Conservation (phyloP, 2,888 invertebrate species). For the Tinea semifulvella region DNA sequence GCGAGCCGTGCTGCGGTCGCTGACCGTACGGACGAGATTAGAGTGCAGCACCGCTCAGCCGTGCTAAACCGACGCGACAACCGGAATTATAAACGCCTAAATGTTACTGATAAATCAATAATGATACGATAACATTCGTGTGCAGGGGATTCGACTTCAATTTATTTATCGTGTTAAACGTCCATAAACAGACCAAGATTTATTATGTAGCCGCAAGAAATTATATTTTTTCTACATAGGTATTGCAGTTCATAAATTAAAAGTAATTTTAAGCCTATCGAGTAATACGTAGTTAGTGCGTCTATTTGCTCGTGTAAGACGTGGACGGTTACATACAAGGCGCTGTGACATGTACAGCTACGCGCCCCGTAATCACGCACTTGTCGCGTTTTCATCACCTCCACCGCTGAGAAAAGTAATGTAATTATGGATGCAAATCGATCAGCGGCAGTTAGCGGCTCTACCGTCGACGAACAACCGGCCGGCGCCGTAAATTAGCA, state of each 20-base stretch:
- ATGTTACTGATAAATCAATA: slow-evolving; percentile 58
- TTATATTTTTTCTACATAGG: no score
- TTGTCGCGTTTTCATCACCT: slow-evolving; percentile 65
- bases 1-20: slow-evolving; percentile 29
- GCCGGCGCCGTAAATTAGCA: slow-evolving; percentile 50
- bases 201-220: neutral
- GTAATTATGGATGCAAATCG: slow-evolving; percentile 66
- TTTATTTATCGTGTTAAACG: slow-evolving; percentile 3
- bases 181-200: neutral
- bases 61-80: slow-evolving; percentile 52
- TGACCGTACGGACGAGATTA: slow-evolving; percentile 47
- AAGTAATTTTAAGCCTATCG: neutral
- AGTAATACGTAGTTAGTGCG: neutral
- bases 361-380: slow-evolving; percentile 52
- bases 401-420: slow-evolving; percentile 52
- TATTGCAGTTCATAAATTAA: neutral
- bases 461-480: slow-evolving; percentile 10
- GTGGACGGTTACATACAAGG: slow-evolving; percentile 4
- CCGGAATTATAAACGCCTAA: slow-evolving; percentile 53
- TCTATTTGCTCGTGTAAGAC: neutral
- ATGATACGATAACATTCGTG: slow-evolving; percentile 18
- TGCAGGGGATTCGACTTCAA: slow-evolving; percentile 9
- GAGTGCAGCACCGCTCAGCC: slow-evolving; percentile 34
- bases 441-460: slow-evolving; percentile 57
- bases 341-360: neutral